Conservation (phyloP, 30 jellyfish, hydroid and myxozoan genomes). For the Chironex yamaguchii region DNA sequence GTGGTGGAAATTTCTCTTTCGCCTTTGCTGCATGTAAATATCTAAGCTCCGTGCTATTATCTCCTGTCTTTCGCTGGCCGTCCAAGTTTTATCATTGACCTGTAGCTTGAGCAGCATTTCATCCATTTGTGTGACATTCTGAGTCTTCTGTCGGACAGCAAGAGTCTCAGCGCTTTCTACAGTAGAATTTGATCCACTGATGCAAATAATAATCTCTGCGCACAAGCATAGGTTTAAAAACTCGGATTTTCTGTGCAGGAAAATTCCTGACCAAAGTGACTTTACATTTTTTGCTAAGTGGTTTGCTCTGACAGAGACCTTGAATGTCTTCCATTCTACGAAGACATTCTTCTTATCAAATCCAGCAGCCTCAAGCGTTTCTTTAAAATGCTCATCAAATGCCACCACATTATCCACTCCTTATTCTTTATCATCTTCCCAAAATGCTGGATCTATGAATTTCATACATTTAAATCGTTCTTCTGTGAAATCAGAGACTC, state of each 20-base stretch:
- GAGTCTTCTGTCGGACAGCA: slow-evolving; percentile 24
- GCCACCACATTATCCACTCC: neutral
- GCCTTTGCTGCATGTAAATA: too few relatives aligned
- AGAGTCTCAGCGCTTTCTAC: slow-evolving; percentile 18
- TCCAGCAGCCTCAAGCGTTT: neutral
- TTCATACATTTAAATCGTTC: neutral
- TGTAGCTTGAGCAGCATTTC: neutral
- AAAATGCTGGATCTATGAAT: slow-evolving; percentile 7
- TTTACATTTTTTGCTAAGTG: neutral
- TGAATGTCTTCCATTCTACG: slow-evolving; percentile 6
- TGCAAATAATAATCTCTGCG: slow-evolving; percentile 14
- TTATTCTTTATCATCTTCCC: slow-evolving; percentile 31
- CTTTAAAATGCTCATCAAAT: neutral
- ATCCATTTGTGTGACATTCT: slow-evolving; percentile 6
- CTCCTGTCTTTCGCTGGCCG: slow-evolving; percentile 6
- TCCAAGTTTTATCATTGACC: slow-evolving; percentile 27
- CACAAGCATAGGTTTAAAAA: slow-evolving; percentile 22
- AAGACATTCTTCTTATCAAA: neutral
- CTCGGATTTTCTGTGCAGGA: neutral
- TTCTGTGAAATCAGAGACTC: slow-evolving; percentile 6
- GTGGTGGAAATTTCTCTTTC: too few relatives aligned
- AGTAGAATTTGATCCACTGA: slow-evolving; percentile 36
- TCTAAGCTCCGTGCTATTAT: too few relatives aligned
- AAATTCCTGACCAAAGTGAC: neutral
- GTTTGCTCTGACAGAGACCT: neutral